Evolutionary conservation across 92 coral and sea anemone genomes (phyloP).

Genomic region (Desmophyllum pertusum): DNA sequence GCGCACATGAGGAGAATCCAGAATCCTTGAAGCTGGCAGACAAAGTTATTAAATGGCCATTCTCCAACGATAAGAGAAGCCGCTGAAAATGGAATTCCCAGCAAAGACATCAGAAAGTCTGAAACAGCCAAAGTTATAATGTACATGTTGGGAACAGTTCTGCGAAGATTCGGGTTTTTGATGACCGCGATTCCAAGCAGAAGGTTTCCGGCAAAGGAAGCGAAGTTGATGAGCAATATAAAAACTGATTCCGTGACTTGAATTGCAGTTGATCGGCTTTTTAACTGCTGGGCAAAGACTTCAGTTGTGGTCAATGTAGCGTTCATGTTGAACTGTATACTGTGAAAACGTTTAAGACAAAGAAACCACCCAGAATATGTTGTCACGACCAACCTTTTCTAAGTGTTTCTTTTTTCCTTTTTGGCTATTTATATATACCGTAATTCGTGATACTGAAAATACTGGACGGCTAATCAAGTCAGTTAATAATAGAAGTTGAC

Average conservation of each 20-base stretch:
- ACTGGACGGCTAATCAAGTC: not conserved
- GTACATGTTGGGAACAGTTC: constrained; percentile 76
- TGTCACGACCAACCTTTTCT: not conserved
- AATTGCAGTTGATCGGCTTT: constrained; percentile 31
- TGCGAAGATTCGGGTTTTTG: constrained; percentile 67
- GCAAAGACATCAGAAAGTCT: constrained; percentile 72
- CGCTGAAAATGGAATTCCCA: constrained; percentile 62
- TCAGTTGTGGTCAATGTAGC: constrained; percentile 15
- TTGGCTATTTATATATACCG: not conserved
- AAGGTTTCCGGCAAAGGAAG: constrained; percentile 72
- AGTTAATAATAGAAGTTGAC: not conserved
- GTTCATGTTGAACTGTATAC: constrained; percentile 7
- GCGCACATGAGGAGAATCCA: constrained; percentile 73
- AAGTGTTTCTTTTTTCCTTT: not conserved
- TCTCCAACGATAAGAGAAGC: constrained; percentile 57
- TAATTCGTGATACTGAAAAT: too few species aligned
- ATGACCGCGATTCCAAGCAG: constrained; percentile 64
- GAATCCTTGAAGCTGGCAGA: constrained; percentile 83
- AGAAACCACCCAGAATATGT: not conserved
- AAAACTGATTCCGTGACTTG: constrained; percentile 58
- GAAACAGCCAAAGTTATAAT: constrained; percentile 72
- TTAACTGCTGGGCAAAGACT: constrained; percentile 21
- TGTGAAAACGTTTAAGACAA: not conserved
- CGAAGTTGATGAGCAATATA: constrained; percentile 52
- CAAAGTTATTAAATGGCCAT: constrained; percentile 54